Percentiles rank a stretch among this genome's conserved stretches.
These are phyloP conservation scores for Hypothenemus hampei DNA, from an alignment of 1,140 invertebrate genomes.

Conservation along the genomic window DNA sequence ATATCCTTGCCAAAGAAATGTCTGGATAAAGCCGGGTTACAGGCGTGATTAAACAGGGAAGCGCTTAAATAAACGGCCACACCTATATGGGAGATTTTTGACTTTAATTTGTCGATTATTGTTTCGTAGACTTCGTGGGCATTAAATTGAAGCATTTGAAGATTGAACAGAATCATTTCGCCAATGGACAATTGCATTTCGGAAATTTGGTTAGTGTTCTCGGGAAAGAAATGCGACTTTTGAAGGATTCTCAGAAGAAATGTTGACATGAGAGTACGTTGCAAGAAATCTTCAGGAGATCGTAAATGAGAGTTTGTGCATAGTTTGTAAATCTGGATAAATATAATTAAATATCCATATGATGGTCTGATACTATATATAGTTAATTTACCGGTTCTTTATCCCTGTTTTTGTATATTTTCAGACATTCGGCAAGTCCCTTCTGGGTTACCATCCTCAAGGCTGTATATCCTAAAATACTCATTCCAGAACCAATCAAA, in stretches of 20 bases:
- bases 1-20: slow-evolving; percentile 72
- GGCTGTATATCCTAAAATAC: slow-evolving; percentile 68
- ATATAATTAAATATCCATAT: not conserved
- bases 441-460: slow-evolving; percentile 68
- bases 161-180: slow-evolving; percentile 63
- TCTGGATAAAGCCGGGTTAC: slow-evolving; percentile 72
- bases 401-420: slow-evolving; percentile 49
- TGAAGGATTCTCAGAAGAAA: slow-evolving; percentile 71
- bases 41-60: slow-evolving; percentile 84
- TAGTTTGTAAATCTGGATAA: slow-evolving; percentile 52
- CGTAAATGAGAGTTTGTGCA: slow-evolving; percentile 63
- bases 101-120: slow-evolving; percentile 49
- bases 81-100: slow-evolving; percentile 61
- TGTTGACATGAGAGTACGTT: slow-evolving; percentile 69
- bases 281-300: slow-evolving; percentile 65
- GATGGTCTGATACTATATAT: not conserved
- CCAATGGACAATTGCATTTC: slow-evolving; percentile 56
- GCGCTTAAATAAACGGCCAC: slow-evolving; percentile 75
- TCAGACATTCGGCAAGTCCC: slow-evolving; percentile 50
- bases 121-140: slow-evolving; percentile 85
- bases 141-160: slow-evolving; percentile 83
- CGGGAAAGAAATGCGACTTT: slow-evolving; percentile 39
- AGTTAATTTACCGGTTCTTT: slow-evolving; percentile 37
- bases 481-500: slow-evolving; percentile 76
- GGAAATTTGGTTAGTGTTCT: slow-evolving; percentile 17